Percentiles rank a stretch among this genome's conserved stretches.
Evolutionary conservation across 1,140 invertebrate genomes (phyloP).

Genomic region (Bombus waltoni): DNA sequence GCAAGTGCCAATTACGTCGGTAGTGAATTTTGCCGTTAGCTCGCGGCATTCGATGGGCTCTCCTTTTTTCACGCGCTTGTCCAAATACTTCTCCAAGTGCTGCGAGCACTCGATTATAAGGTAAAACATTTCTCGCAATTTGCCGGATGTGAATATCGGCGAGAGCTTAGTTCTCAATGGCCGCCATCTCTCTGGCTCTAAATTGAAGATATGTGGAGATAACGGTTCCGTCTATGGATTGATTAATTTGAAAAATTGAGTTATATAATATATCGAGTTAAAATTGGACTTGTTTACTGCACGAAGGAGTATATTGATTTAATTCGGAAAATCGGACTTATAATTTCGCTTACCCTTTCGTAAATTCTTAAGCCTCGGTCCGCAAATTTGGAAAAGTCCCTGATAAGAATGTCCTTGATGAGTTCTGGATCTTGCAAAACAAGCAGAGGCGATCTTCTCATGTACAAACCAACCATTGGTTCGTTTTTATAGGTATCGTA

Average conservation of each 20-base stretch:
- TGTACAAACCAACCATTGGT: slow-evolving; percentile 78
- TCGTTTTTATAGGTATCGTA: slow-evolving; percentile 73
- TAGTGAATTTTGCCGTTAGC: slow-evolving; percentile 79
- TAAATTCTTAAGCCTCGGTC: slow-evolving; percentile 72
- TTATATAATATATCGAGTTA: not conserved
- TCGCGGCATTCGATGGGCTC: slow-evolving; percentile 80
- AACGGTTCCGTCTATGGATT: slow-evolving; percentile 66
- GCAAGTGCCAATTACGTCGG: slow-evolving; percentile 82
- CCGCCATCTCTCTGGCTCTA: slow-evolving; percentile 81
- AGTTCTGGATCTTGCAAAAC: slow-evolving; percentile 79
- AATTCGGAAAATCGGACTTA: not conserved
- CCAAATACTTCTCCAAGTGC: slow-evolving; percentile 74
- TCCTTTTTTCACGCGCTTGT: slow-evolving; percentile 67
- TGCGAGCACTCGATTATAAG: slow-evolving; percentile 69
- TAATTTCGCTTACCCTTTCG: slow-evolving; percentile 62
- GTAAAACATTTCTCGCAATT: slow-evolving; percentile 75
- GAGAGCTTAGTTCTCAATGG: slow-evolving; percentile 81
- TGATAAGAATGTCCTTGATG: slow-evolving; percentile 81
- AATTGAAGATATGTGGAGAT: slow-evolving; percentile 69
- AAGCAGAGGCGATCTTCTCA: slow-evolving; percentile 72
- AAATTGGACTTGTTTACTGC: not conserved
- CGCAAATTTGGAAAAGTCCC: slow-evolving; percentile 81
- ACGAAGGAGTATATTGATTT: too few relatives aligned
- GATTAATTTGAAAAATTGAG: not conserved
- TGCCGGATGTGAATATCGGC: slow-evolving; percentile 65